Conservation (phyloP, 2,113 vertebrate genomes). For the Uropsilus gracilis region DNA sequence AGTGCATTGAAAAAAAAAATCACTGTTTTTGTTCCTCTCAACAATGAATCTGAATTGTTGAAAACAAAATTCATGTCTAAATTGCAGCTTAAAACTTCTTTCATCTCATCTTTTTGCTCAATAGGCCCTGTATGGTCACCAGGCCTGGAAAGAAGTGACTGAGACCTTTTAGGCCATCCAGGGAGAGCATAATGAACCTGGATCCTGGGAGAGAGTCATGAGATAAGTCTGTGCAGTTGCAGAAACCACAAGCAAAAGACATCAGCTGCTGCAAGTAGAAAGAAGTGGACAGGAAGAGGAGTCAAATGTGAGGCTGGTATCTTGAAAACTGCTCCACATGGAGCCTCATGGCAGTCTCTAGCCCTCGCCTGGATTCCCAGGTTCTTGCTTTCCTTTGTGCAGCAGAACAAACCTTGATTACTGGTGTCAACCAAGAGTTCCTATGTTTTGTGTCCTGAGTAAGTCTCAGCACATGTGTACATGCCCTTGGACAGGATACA, state of each 20-base stretch:
- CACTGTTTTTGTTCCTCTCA: neutral
- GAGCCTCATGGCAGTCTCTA: neutral
- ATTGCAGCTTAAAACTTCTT: neutral
- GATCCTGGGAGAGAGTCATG: neutral
- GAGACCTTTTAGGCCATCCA: neutral
- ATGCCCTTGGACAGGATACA: fast-evolving
- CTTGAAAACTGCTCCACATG: neutral
- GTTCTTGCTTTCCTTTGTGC: neutral
- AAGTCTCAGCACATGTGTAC: neutral
- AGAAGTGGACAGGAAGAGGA: neutral
- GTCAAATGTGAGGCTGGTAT: neutral
- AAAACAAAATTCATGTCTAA: neutral
- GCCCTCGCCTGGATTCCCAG: neutral
- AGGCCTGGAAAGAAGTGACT: neutral
- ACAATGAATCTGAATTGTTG: neutral
- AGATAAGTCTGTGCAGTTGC: neutral
- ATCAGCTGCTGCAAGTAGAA: neutral
- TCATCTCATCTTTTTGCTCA: neutral
- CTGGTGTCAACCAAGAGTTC: neutral
- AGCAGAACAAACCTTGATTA: neutral
- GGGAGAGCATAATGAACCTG: neutral
- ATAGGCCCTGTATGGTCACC: neutral
- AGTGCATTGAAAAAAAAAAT: neutral
- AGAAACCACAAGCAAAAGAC: neutral
- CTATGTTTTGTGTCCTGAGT: neutral